Percentiles rank a stretch among this genome's conserved stretches.
These are phyloP conservation scores for Plestiodon gilberti DNA, from an alignment of 2,113 vertebrate species.

Conservation along the genomic window DNA sequence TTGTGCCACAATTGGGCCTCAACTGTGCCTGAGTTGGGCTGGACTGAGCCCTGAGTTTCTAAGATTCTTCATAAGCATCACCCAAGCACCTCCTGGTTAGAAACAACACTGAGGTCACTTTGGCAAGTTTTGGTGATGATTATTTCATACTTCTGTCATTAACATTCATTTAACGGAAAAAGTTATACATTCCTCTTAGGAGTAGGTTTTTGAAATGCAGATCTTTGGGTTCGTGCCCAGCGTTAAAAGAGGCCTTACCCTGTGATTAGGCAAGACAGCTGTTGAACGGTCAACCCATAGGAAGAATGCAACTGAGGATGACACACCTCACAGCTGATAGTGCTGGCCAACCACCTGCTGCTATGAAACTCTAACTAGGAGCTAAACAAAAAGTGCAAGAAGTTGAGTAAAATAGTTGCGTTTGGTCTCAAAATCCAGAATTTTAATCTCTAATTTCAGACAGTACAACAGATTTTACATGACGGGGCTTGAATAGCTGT, in stretches of 20 bases:
- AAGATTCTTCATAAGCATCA: neutral
- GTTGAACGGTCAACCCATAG: neutral
- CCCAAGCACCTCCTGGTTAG: neutral
- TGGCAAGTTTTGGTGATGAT: slow-evolving; percentile 18
- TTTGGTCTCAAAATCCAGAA: neutral
- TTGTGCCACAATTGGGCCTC: too few relatives aligned
- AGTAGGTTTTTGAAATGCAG: neutral
- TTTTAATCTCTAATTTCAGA: neutral
- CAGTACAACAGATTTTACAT: neutral
- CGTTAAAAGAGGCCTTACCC: neutral
- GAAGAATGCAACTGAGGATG: slow-evolving; percentile 1
- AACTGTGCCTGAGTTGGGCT: too few relatives aligned
- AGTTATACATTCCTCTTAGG: neutral
- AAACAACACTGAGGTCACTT: neutral
- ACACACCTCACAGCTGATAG: neutral
- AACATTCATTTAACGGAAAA: neutral
- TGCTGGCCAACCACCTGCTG: slow-evolving; percentile 7
- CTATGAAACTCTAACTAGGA: neutral
- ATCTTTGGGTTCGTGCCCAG: neutral
- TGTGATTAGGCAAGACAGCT: neutral
- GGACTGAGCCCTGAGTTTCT: too few relatives aligned
- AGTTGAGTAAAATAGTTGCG: neutral
- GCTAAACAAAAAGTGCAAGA: neutral
- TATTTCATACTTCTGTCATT: neutral
- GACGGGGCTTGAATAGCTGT: too few relatives aligned